Base-by-base conservation (phyloP, 2,888 invertebrate species). In the Ochropleura leucogaster region DNA sequence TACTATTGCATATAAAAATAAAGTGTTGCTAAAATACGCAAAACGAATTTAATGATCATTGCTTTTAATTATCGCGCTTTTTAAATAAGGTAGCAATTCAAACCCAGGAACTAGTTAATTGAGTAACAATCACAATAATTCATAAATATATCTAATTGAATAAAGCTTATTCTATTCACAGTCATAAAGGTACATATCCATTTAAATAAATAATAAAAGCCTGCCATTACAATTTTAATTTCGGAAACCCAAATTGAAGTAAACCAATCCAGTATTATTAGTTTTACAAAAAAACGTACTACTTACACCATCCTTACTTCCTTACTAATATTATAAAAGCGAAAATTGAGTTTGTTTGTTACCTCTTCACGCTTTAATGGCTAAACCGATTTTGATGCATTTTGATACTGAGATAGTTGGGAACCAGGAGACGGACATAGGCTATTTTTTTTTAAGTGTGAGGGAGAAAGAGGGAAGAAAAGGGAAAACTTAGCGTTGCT, bases 51-150 rank as follows among this genome's bases (percentile, higher is more conserved):
- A 66, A 64, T 59, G 63, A 78, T 68, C 16, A 55, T 60, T n/a
- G 49, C 8, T 64, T 59, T 59, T n/a, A 68, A 30, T 63, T 46
- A 44, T 66, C 30, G 57, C 9, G 57, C n/a, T 46, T 49, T 77
- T 77, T 30, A 60, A 49, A 68, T 73, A 81, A 80, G 65, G 53
- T 65, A 49, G 59, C 62, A 72, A 73, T 78, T 70, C 14, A 63
- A 59, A 71, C 69, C 71, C 85, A 83, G 85, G 83, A 83, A 85
- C 83, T 85, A 69, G 82, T 63, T 71, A 51, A 74, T 79, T 77
- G 49, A 76, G 75, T 76, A 64, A 70, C 68, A 74, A 85, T 82
- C 74, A 83, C 74, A 77, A 72, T 65, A 72, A 67, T 62, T 69
- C 10, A 70, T 68, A 64, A 65, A 60, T 30, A 53, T 70, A 44